phyloP scores from a whole-genome alignment of 2,113 vertebrate genomes.

The Clarias macrocephalus region DNA sequence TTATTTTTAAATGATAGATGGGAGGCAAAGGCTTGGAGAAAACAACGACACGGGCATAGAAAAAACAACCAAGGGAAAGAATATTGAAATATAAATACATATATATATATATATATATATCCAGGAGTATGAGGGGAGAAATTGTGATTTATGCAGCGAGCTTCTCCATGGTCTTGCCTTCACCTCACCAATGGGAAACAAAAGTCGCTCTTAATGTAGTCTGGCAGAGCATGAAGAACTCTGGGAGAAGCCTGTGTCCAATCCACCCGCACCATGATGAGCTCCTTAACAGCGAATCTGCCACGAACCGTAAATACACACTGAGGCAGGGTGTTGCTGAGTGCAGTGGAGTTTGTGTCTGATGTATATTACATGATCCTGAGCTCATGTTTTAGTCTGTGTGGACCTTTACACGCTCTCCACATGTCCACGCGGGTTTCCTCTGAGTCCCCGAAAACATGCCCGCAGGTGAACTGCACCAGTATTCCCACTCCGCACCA shows the following conservation, averaged over 20 bases:
- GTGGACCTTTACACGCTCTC: not conserved
- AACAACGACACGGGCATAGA: constrained; percentile 17
- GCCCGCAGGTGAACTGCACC: not conserved
- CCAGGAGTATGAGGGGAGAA: not conserved
- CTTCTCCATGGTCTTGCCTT: not conserved
- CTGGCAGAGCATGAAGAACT: not conserved
- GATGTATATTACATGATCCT: not conserved
- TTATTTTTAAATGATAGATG: constrained; percentile 47
- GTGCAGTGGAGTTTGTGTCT: not conserved
- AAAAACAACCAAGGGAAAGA: not conserved
- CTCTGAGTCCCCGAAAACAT: not conserved
- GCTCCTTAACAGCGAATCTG: not conserved
- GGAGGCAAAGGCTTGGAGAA: not conserved
- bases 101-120: not conserved
- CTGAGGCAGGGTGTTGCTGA: not conserved
- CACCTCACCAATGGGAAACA: not conserved
- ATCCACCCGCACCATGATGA: not conserved
- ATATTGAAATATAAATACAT: not conserved
- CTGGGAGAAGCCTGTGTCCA: not conserved
- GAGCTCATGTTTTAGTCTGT: not conserved
- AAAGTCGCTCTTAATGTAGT: not conserved
- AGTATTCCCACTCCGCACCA: not conserved
- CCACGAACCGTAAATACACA: not conserved
- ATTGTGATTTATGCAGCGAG: constrained; percentile 8
- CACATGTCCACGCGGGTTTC: not conserved